Evolutionary conservation across 2,888 invertebrate genomes (phyloP).

Genomic region (Amaurobius ferox): DNA sequence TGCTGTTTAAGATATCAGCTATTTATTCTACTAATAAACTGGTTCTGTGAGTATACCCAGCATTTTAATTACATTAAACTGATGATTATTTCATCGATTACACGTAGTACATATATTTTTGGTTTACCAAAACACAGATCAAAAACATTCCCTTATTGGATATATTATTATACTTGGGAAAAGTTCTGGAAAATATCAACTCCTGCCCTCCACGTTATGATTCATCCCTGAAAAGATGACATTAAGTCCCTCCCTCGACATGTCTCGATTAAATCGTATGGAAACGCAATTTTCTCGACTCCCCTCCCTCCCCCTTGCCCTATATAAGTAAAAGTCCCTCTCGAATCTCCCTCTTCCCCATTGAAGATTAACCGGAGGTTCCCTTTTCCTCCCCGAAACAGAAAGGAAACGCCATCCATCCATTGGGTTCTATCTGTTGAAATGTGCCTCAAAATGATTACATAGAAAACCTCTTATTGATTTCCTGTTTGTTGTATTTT

Average conservation of each 20-base stretch:
- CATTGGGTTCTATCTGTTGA: not conserved
- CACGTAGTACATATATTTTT: too few species aligned
- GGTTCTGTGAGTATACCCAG: too few species aligned
- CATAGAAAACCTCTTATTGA: not conserved
- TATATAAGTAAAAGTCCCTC: conserved; percentile 33
- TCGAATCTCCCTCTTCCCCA: not conserved
- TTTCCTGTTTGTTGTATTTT: not conserved
- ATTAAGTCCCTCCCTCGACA: conserved; percentile 22
- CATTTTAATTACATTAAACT: too few species aligned
- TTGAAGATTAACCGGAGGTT: conserved; percentile 31
- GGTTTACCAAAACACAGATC: too few species aligned
- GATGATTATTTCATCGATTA: too few species aligned
- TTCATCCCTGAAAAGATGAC: not conserved
- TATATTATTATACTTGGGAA: too few species aligned
- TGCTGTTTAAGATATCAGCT: too few species aligned
- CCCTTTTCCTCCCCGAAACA: not conserved
- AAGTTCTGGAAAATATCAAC: too few species aligned
- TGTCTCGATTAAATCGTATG: conserved; percentile 69
- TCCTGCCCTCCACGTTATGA: not conserved
- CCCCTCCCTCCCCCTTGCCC: not conserved
- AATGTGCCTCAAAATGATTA: not conserved
- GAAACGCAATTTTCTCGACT: conserved; percentile 32
- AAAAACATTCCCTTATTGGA: too few species aligned
- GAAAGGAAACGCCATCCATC: not conserved
- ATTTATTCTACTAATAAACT: too few species aligned